These are phyloP conservation scores for Hydrolagus affinis DNA, from an alignment of 2,113 vertebrate genomes.

Conservation along the genomic window DNA sequence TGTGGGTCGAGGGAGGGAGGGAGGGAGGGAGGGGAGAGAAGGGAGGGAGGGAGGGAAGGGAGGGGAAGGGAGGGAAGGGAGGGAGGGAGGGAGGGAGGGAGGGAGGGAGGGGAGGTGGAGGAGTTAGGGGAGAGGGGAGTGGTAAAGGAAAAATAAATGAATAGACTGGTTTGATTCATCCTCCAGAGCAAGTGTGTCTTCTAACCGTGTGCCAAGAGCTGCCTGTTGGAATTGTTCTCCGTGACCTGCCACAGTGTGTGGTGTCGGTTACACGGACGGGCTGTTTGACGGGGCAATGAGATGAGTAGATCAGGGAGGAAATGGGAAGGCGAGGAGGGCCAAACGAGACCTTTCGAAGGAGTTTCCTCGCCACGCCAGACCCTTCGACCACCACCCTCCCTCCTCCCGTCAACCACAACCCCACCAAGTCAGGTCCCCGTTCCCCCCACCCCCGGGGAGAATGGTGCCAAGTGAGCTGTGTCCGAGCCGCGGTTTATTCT, in stretches of 20 bases:
- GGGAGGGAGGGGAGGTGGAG: too few relatives aligned
- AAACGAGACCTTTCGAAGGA: neutral
- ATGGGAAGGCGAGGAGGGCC: neutral
- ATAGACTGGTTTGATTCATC: neutral
- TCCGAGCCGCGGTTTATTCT: too few relatives aligned
- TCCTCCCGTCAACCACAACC: neutral
- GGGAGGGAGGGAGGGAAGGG: neutral
- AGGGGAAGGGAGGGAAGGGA: constrained; percentile 45
- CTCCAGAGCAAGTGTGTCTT: too few relatives aligned
- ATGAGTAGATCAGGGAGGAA: neutral
- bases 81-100: too few relatives aligned
- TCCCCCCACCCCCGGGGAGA: constrained; percentile 42
- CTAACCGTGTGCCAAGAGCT: too few relatives aligned
- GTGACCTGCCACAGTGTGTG: too few relatives aligned
- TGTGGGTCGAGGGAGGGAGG: fast-evolving
- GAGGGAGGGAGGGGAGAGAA: constrained; percentile 43
- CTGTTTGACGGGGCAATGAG: neutral
- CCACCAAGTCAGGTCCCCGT: neutral
- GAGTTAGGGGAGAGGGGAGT: too few relatives aligned
- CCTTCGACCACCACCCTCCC: neutral
- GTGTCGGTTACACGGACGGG: too few relatives aligned
- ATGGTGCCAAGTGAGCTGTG: constrained; percentile 43
- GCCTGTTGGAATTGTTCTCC: too few relatives aligned
- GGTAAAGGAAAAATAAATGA: neutral
- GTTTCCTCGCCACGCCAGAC: neutral